Evolutionary conservation across 1,140 invertebrate species (phyloP), one percentile per base, ranked within the genome.

Genomic region (Drosophila paulistorum): DNA sequence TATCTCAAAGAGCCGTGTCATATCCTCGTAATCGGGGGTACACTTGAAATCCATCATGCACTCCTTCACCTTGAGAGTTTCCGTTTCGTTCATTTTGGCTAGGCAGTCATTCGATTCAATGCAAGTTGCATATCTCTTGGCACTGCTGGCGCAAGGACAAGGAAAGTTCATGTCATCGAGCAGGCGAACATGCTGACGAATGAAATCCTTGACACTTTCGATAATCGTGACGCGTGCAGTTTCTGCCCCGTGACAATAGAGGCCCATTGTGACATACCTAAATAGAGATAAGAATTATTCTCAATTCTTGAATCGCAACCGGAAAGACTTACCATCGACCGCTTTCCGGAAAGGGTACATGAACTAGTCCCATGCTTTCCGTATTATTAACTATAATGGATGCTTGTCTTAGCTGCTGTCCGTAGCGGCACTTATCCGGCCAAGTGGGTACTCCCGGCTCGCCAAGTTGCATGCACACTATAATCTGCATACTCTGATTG

Each of bases 321-420:
- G 6, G 30, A 30, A 1, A 30, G 30, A 58, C 82, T 82, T 48
- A 96, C 96, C 96, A 97, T 13, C 92, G 91, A 0, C 96, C 96
- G 13, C 95, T 94, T 81, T 97, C 96, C 0, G 96, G 96, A 90
- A 94, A 97, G 1, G 96, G 96, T 11, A 97, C 94, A 70, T 96
- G 93, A 7, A 96, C 81, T 55, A 93, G 93, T 1, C 93, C 93
- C 14, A 95, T 93, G 42, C 93, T 94, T 1, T 94, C 92, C 0
- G 93, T 94, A 58, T 91, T 94, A 71, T 94, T 95, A 51, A 94
- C 81, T 30, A 94, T 92, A 64, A 94, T 93, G 23, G 94, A 93
- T 23, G 93, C 93, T n/a, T 92, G 91, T 54, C 91, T 92, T 0
- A 93, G 65, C 17, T 87, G 82, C 62, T 93, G 92, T 9, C 94